Evolutionary conservation across 35 echinoderm and acorn worm species (phyloP), one percentile per base, ranked within the genome.

Genomic region (Holothuria glaberrima): DNA sequence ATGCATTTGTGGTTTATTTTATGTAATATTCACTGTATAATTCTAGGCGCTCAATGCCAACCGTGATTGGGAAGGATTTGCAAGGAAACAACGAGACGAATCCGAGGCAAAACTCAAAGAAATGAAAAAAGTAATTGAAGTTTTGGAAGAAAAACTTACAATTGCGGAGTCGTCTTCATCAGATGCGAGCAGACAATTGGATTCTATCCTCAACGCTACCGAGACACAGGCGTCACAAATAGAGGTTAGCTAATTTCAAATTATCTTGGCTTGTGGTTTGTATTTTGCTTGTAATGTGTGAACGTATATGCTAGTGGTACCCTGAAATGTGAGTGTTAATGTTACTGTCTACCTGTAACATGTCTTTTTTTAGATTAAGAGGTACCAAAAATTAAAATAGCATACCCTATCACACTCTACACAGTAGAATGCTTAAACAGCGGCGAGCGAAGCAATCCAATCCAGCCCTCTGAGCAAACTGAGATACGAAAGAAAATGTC

Each of bases 101-200:
- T 56, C 57, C 12, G 58, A 63, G 33, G 36, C 19, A 20, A 29
- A 34, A 63, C 9, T 62, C 18, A 59, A n/a, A 17, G 54, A 84
- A 61, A 61, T 30, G 59, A 22, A 45, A 21, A 46, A 17, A 27
- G 58, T 61, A 4, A 84, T 84, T 38, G 56, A 63, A 31, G 46
- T 12, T 41, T 61, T 84, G 80, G 26, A 84, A 33, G 80, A 30
- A 31, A 84, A 52, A 84, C 54, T 84, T 25, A 2, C 29, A 20
- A 34, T 63, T 20, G 80, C 80, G 9, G 80, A 84, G 25, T 84
- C 26, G 1, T 84, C 80, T 58, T 84, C 80, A 22, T 84, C 80
- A 28, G 80, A 84, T 36, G 46, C 48, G 9, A 84, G 33, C 80
- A 84, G 80, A n/a, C 80, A 84, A 61, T 58, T 84, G 30, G 80